phyloP scores from a whole-genome alignment of 2,888 invertebrate genomes.

The Spilosoma lubricipeda region DNA sequence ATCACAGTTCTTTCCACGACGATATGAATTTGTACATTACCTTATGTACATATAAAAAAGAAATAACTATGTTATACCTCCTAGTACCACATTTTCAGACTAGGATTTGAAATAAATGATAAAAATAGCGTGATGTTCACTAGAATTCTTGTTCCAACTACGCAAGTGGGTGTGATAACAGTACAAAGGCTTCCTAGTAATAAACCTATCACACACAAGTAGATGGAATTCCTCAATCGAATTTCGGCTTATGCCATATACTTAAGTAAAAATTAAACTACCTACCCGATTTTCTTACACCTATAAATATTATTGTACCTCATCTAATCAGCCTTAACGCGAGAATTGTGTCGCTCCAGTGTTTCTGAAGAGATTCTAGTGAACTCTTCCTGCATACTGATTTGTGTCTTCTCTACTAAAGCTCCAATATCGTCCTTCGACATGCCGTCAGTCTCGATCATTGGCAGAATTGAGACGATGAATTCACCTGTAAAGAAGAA shows the following conservation, averaged over 20 bases:
- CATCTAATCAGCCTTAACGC: constrained; percentile 56
- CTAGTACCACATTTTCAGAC: neutral
- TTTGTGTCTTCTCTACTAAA: constrained; percentile 89
- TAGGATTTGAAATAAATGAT: neutral
- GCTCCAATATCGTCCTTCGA: constrained; percentile 87
- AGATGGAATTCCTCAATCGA: neutral
- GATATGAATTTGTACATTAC: constrained; percentile 47
- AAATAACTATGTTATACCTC: constrained; percentile 12
- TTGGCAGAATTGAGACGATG: constrained; percentile 90
- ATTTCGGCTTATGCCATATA: neutral
- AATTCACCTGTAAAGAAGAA: constrained; percentile 84
- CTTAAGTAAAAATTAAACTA: constrained; percentile 13
- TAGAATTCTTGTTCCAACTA: neutral
- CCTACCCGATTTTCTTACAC: constrained; percentile 20
- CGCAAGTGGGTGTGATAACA: neutral
- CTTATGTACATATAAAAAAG: constrained; percentile 32
- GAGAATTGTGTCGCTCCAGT: constrained; percentile 51
- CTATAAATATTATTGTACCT: constrained; percentile 29
- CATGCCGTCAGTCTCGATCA: constrained; percentile 89
- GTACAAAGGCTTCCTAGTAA: neutral
- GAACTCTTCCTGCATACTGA: constrained; percentile 89
- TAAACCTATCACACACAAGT: neutral
- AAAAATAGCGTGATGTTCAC: neutral
- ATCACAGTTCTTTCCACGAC: constrained; percentile 75
- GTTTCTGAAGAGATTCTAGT: constrained; percentile 74